These are phyloP conservation scores for Limanda limanda DNA, from an alignment of 2,113 vertebrate species.

Conservation along the genomic window DNA sequence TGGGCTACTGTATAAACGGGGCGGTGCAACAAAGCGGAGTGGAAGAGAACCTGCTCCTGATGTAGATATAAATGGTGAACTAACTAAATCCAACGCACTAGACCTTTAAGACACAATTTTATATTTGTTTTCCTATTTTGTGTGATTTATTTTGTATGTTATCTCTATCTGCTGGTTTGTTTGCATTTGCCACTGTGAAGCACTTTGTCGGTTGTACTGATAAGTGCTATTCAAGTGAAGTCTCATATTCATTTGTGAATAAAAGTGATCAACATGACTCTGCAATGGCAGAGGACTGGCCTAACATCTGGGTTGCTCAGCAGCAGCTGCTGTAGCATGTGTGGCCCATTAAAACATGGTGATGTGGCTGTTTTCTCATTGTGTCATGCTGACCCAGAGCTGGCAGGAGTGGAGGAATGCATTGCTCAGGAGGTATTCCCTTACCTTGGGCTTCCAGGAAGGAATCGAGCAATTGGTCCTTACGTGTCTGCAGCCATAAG, in stretches of 20 bases:
- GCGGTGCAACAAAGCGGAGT: background rate
- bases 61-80: too few species aligned
- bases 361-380: conserved; percentile 64
- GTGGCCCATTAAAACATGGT: conserved; percentile 53
- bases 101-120: too few species aligned
- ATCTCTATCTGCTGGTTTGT: background rate
- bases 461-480: conserved; percentile 57
- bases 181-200: too few species aligned
- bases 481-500: conserved; percentile 49
- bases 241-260: background rate
- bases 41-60: too few species aligned
- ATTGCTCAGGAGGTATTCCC: conserved; percentile 50
- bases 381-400: conserved; percentile 46
- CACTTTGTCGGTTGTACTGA: background rate
- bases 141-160: background rate
- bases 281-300: conserved; percentile 6
- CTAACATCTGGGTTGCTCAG: conserved; percentile 43
- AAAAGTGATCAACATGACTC: conserved; percentile 13
- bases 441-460: conserved; percentile 65
- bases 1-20: too few species aligned
- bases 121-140: too few species aligned
- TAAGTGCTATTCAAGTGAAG: background rate
- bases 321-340: conserved; percentile 53
- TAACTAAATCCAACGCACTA: too few species aligned
- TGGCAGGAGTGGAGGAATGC: conserved; percentile 39